Evolutionary conservation across 92 coral and sea anemone species (phyloP).

Genomic region (Zoanthus sansibaricus): DNA sequence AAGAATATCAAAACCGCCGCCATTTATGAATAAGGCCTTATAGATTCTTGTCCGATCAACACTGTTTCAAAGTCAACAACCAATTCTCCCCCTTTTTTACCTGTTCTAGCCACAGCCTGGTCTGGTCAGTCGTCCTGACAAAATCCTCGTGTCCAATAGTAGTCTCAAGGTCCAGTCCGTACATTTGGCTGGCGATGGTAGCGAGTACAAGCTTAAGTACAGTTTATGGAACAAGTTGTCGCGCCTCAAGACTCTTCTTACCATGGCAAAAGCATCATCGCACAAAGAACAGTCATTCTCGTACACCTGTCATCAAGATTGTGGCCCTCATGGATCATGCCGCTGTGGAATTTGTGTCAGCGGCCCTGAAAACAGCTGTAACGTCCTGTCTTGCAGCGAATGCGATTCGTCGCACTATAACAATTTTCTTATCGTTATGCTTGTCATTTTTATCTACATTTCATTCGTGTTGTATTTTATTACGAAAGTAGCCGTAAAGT

Average conservation of each 20-base stretch:
- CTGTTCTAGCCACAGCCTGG: slow-evolving; percentile 92
- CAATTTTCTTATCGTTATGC: slow-evolving; percentile 44
- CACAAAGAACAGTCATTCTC: slow-evolving; percentile 51
- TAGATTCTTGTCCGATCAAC: no score
- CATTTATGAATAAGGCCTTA: no score
- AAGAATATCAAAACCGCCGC: no score
- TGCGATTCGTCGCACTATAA: slow-evolving; percentile 86
- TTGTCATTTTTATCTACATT: slow-evolving; percentile 49
- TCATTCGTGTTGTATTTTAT: slow-evolving; percentile 56
- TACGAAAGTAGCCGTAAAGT: slow-evolving; percentile 45
- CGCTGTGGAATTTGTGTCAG: slow-evolving; percentile 97
- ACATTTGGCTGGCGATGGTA: slow-evolving; percentile 77
- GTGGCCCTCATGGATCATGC: slow-evolving; percentile 99
- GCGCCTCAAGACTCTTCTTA: slow-evolving; percentile 72
- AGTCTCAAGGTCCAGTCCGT: slow-evolving; percentile 77
- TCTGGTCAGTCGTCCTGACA: slow-evolving; percentile 89
- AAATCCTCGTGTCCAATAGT: slow-evolving; percentile 80
- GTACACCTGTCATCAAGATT: slow-evolving; percentile 90
- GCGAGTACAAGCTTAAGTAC: slow-evolving; percentile 74
- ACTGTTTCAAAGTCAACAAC: no score
- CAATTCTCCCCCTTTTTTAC: neutral
- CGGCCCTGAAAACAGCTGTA: slow-evolving; percentile 86
- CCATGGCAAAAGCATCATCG: slow-evolving; percentile 67
- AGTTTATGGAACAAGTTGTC: slow-evolving; percentile 80
- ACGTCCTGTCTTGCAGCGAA: slow-evolving; percentile 81